A percentile compares a stretch with the other conserved stretches of the same genome.
phyloP scores from a whole-genome alignment of 2,113 vertebrate genomes.

The Hystrix brachyura region DNA sequence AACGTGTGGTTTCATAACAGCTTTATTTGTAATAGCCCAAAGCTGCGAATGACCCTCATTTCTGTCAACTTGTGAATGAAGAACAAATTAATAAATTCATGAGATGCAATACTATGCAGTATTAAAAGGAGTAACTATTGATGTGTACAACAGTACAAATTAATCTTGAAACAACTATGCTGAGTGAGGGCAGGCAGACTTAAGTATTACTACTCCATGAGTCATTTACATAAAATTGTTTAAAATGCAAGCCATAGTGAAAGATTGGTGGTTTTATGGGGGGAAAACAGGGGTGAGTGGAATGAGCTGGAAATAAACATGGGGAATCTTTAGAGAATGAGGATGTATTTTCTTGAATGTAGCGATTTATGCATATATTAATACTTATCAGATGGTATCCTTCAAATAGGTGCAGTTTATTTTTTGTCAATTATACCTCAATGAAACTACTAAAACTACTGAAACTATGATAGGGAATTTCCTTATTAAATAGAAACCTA shows the following conservation, averaged over 20 bases:
- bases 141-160: not conserved
- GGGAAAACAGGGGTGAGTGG: accelerated
- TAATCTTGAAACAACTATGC: not conserved
- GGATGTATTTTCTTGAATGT: not conserved
- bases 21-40: not conserved
- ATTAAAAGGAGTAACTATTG: not conserved
- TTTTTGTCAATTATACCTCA: not conserved
- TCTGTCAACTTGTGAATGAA: not conserved
- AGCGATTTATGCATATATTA: not conserved
- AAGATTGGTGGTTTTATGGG: not conserved
- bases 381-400: not conserved
- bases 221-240: not conserved
- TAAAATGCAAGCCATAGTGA: not conserved
- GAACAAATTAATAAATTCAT: not conserved
- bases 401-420: not conserved
- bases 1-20: not conserved
- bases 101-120: not conserved
- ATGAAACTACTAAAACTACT: not conserved
- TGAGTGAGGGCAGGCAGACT: not conserved
- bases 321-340: not conserved
- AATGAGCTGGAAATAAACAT: not conserved
- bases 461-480: not conserved
- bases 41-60: not conserved
- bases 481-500: not conserved
- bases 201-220: not conserved